Percentiles rank a stretch among this genome's conserved stretches.
phyloP scores from a whole-genome alignment of 2,888 invertebrate species.

The Crioceris asparagi region DNA sequence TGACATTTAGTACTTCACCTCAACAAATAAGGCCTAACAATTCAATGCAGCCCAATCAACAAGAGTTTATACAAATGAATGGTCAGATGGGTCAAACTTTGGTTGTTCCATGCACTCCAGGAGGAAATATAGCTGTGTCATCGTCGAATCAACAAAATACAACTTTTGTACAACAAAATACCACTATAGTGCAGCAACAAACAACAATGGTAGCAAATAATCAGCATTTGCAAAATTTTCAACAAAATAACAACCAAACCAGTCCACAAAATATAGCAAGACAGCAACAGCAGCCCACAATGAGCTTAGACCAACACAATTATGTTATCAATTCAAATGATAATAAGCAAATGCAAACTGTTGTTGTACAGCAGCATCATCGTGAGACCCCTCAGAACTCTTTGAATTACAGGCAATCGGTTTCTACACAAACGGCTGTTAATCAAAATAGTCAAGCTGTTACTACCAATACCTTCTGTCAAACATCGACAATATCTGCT shows the following conservation, averaged over 20 bases:
- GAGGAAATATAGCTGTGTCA: constrained; percentile 44
- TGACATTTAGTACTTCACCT: constrained; percentile 32
- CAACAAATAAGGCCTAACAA: constrained; percentile 12
- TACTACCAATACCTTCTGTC: constrained; percentile 38
- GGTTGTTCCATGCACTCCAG: constrained; percentile 57
- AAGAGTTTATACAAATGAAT: constrained; percentile 58
- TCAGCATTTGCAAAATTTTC: constrained; percentile 40
- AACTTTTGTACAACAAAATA: constrained; percentile 75
- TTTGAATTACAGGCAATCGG: constrained; percentile 47
- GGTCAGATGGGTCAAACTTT: constrained; percentile 58
- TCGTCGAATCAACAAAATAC: constrained; percentile 50
- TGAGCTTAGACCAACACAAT: constrained; percentile 51
- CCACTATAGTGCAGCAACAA: constrained; percentile 74
- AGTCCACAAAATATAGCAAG: constrained; percentile 18
- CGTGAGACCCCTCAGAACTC: constrained; percentile 27
- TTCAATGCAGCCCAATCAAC: constrained; percentile 38
- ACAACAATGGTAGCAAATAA: constrained; percentile 67
- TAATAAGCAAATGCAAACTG: constrained; percentile 30
- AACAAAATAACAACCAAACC: constrained; percentile 18
- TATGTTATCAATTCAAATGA: constrained; percentile 40
- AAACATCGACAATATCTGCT: constrained; percentile 36
- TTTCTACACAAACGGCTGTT: constrained; percentile 63
- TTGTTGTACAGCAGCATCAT: constrained; percentile 24
- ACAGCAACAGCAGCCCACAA: constrained; percentile 30
- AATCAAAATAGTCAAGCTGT: constrained; percentile 40